Percentiles rank a stretch among this genome's conserved stretches.
phyloP scores from a whole-genome alignment of 2,888 invertebrate species.

The Drosophila recens region DNA sequence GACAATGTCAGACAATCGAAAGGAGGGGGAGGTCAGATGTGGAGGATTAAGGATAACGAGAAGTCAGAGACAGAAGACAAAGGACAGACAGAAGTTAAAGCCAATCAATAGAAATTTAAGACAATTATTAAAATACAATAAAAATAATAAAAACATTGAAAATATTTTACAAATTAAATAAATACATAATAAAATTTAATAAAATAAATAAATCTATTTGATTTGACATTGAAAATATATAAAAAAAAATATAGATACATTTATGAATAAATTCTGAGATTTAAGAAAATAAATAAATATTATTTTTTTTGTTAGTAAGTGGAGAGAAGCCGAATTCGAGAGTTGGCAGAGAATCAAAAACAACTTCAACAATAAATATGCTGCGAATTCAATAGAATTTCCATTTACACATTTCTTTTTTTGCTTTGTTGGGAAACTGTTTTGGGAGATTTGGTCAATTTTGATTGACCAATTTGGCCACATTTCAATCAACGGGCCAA shows the following conservation, averaged over 20 bases:
- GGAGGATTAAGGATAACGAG: background rate
- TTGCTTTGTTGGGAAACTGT: background rate
- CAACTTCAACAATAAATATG: conserved; percentile 8
- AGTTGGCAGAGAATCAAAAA: background rate
- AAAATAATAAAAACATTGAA: too few species aligned
- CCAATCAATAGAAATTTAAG: background rate
- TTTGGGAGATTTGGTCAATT: conserved; percentile 38
- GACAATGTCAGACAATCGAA: conserved; percentile 48
- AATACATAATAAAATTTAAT: too few species aligned
- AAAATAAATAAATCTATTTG: too few species aligned
- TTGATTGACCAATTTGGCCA: conserved; percentile 50
- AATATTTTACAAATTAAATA: too few species aligned
- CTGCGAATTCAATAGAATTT: background rate
- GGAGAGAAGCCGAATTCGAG: background rate
- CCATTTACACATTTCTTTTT: background rate
- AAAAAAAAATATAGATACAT: too few species aligned
- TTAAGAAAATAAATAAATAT: background rate
- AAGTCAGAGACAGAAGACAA: background rate
- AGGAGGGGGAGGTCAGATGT: background rate
- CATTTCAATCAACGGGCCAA: conserved; percentile 45
- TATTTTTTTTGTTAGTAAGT: background rate
- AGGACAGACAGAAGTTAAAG: background rate
- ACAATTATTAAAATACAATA: background rate
- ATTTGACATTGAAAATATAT: too few species aligned
- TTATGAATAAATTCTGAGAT: background rate